These are phyloP conservation scores for Phalangium opilio DNA, from an alignment of 2,888 invertebrate genomes.

Conservation along the genomic window DNA sequence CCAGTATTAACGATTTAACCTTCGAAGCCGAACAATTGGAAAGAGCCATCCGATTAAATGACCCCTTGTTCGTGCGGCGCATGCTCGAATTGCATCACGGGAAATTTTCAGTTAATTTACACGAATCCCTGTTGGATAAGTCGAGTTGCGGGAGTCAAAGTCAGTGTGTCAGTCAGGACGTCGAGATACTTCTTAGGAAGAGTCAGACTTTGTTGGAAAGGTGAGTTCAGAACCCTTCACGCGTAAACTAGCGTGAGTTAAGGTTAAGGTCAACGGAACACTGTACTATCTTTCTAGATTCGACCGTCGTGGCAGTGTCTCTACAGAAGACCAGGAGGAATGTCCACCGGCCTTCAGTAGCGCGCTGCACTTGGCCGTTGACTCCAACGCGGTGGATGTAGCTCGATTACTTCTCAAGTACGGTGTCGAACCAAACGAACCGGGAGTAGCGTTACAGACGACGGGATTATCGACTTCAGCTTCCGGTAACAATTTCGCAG, in stretches of 20 bases:
- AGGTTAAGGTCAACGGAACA: too few species aligned
- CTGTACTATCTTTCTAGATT: conserved; percentile 3
- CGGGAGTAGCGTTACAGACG: conserved; percentile 30
- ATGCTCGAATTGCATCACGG: conserved; percentile 39
- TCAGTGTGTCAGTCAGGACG: conserved; percentile 24
- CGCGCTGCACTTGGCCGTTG: conserved; percentile 43
- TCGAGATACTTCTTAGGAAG: conserved; percentile 29
- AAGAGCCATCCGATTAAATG: conserved; percentile 38
- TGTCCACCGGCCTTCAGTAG: conserved; percentile 36
- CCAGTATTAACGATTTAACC: conserved; percentile 35
- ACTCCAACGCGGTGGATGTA: conserved; percentile 40
- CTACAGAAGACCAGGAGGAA: conserved; percentile 23
- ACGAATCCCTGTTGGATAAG: conserved; percentile 29
- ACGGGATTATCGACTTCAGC: conserved; percentile 8
- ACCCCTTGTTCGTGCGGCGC: conserved; percentile 35
- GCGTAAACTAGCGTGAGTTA: too few species aligned
- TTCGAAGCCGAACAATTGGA: conserved; percentile 38
- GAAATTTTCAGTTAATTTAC: conserved; percentile 34
- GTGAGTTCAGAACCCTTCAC: conserved; percentile 12
- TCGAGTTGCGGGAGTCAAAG: conserved; percentile 28
- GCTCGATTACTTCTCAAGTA: conserved; percentile 39
- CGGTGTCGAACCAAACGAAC: conserved; percentile 41
- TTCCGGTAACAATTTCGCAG: conserved; percentile 12
- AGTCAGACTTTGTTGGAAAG: conserved; percentile 31
- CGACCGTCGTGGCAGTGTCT: conserved; percentile 27